phyloP scores from a whole-genome alignment of 2,113 vertebrate species.

The Lichenostomus cassidix region DNA sequence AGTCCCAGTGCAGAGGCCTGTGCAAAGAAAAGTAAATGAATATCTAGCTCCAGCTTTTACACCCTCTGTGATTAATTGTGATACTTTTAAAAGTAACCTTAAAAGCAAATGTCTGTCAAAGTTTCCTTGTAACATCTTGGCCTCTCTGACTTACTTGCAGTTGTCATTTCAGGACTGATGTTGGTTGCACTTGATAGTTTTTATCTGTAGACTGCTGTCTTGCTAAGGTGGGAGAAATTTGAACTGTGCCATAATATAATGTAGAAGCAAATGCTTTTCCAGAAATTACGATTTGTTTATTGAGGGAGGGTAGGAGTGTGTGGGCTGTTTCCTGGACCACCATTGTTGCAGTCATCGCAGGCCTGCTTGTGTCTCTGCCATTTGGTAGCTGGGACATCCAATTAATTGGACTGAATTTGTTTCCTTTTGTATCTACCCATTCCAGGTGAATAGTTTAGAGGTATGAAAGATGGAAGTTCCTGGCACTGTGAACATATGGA shows the following conservation, averaged over 20 bases:
- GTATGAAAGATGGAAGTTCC: background rate
- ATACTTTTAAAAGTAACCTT: background rate
- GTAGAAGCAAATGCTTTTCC: background rate
- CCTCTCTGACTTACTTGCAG: background rate
- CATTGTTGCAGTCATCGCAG: background rate
- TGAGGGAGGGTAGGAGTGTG: background rate
- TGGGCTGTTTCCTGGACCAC: background rate
- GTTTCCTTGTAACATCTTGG: background rate
- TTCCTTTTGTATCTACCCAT: background rate
- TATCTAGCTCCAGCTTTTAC: background rate
- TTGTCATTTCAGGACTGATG: background rate
- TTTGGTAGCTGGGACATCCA: background rate
- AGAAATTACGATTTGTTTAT: background rate
- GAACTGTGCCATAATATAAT: background rate
- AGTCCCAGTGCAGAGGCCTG: fast-evolving
- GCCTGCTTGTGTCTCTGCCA: background rate
- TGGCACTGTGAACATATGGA: background rate
- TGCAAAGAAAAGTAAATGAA: background rate
- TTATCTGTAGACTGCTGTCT: background rate
- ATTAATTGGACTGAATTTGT: background rate
- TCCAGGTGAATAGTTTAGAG: background rate
- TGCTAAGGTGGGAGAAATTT: background rate
- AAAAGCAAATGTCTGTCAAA: background rate
- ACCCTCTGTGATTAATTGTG: background rate
- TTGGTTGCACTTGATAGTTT: background rate